These are phyloP conservation scores for Myioborus melanocephalus DNA, from an alignment of 2,797 vertebrate species.

Conservation along the genomic window DNA sequence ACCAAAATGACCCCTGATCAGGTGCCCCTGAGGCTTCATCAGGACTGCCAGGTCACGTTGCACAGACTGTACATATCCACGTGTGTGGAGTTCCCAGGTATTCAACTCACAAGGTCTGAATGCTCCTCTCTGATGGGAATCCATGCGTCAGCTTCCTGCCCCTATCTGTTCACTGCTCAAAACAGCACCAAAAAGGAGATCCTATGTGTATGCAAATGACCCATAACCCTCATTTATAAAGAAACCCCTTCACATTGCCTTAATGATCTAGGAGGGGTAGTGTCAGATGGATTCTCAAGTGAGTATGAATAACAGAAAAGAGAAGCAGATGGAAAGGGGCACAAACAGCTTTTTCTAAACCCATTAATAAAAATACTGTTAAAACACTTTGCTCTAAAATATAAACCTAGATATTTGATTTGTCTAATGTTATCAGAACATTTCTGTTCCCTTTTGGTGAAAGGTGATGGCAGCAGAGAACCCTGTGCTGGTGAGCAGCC, in stretches of 20 bases:
- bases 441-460: background rate
- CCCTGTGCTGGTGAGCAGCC: background rate
- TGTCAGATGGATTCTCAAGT: background rate
- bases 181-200: background rate
- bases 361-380: background rate
- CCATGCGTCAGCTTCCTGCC: background rate
- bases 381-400: background rate
- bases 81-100: background rate
- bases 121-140: background rate
- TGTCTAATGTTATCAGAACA: background rate
- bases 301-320: background rate
- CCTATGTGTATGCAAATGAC: background rate
- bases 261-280: background rate
- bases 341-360: slow-evolving; percentile 2
- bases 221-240: background rate
- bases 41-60: background rate
- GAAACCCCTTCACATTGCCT: background rate
- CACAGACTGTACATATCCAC: background rate
- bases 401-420: background rate
- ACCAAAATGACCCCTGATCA: background rate
- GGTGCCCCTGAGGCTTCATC: background rate
- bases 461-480: background rate
- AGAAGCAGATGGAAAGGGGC: background rate
- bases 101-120: background rate
- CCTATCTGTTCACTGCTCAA: background rate